Base-by-base conservation (phyloP, 1,140 invertebrate genomes). In the Zaprionus ornatus region DNA sequence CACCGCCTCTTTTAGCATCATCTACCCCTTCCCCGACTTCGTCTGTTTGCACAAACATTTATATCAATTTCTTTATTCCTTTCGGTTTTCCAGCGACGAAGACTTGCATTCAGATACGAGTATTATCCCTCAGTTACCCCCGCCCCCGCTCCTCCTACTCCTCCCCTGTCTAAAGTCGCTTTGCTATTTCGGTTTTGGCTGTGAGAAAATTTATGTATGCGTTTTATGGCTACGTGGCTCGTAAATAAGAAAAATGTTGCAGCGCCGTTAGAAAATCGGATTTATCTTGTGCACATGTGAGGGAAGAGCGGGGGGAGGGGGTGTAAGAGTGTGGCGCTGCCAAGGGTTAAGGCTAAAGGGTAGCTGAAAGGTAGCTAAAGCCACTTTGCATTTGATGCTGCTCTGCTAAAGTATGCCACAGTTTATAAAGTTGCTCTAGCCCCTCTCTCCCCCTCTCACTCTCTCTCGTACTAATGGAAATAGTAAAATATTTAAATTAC, bases 221-320 rank as follows among this genome's bases (percentile, higher is more conserved):
- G 74, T 87, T 87, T 87, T 87, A 87, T 88, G 84, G 80, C 80
- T 84, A 83, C 68, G 84, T 88, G 68, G 84, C 80, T 87, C 84
- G 84, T 87, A 87, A 87, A 87, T 88, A 87, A 87, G 84, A 87
- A 78, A 84, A 88, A 88, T 88, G 84, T 88, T 84, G 84, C 84
- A 87, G 69, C 69, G 56, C 80, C 71, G 65, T 71, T 77, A 67
- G 72, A 78, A 74, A 80, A 80, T 87, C 74, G 74, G 35, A 72
- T 79, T 86, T 86, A 87, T 88, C 74, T 77, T 59, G 25, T 57
- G 69, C 74, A 78, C 68, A 82, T 50, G 23, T 32, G 65, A 23
- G 45, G 42, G 27, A 6, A 7, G n/a, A 19, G 1, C 7, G 13
- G 15, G 17, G 12, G 35, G 12, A 4, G 9, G 32, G 12, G 19